Conservation (phyloP, 2,888 invertebrate genomes). For the Hipparchia sbordonii region DNA sequence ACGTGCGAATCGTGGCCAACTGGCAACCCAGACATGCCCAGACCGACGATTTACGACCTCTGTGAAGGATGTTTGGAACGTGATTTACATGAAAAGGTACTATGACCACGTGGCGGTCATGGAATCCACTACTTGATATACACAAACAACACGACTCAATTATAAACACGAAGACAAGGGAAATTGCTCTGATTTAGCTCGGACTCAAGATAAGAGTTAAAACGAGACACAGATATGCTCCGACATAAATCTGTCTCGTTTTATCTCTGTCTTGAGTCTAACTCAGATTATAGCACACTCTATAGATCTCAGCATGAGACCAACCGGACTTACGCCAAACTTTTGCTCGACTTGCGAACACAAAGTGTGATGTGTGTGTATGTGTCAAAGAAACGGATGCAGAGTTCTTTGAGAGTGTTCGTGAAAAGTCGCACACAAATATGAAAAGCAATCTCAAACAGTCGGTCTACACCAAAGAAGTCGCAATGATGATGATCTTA, state of each 20-base stretch:
- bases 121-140: too few relatives aligned
- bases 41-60: conserved; percentile 19
- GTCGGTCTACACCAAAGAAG: neutral
- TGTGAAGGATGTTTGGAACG: conserved; percentile 15
- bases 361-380: neutral
- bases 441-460: neutral
- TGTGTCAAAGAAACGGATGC: neutral
- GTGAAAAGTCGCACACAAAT: conserved; percentile 6
- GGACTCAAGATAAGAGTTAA: too few relatives aligned
- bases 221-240: too few relatives aligned
- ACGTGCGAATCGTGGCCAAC: conserved; percentile 3
- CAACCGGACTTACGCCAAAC: neutral
- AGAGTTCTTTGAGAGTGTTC: neutral
- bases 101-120: neutral
- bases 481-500: neutral
- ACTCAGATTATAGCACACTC: too few relatives aligned
- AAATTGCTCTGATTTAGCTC: too few relatives aligned
- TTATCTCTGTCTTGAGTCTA: too few relatives aligned
- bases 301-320: neutral
- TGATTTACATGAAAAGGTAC: conserved; percentile 14
- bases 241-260: too few relatives aligned
- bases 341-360: neutral
- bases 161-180: too few relatives aligned
- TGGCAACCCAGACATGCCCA: too few relatives aligned
- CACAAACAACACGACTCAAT: too few relatives aligned